phyloP scores from a whole-genome alignment of 2,113 vertebrate genomes.

The Chiloscyllium plagiosum region DNA sequence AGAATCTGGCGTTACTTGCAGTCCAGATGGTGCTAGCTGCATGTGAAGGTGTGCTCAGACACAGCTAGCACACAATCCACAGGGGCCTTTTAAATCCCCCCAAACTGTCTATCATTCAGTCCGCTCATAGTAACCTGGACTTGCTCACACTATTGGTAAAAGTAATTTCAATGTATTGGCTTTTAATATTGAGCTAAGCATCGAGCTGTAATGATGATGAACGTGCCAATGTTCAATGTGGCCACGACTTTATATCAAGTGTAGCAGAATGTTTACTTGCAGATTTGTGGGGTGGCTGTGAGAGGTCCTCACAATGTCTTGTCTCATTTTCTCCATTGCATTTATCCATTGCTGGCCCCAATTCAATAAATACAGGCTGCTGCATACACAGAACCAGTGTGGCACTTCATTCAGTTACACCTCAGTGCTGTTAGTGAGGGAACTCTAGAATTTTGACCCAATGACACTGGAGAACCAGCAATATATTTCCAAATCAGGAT shows the following conservation, averaged over 20 bases:
- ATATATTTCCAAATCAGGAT: too few species aligned
- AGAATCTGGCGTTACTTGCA: slow-evolving; percentile 24
- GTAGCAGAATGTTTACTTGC: background rate
- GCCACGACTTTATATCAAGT: background rate
- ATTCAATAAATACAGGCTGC: background rate
- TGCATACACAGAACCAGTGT: background rate
- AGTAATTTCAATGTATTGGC: background rate
- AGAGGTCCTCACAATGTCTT: background rate
- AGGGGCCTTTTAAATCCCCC: background rate
- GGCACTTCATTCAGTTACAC: too few species aligned
- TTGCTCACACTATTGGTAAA: background rate
- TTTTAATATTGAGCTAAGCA: background rate
- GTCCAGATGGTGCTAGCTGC: background rate
- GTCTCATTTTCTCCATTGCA: background rate
- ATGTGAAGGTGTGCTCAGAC: background rate
- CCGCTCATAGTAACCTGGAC: background rate
- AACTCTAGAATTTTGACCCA: too few species aligned
- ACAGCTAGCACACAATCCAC: background rate
- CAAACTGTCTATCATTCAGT: background rate
- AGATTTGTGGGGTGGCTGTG: too few species aligned
- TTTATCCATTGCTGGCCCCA: background rate
- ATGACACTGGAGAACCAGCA: too few species aligned
- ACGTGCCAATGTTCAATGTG: background rate
- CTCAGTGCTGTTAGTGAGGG: too few species aligned
- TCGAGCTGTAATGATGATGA: background rate